Evolutionary conservation across 2,113 vertebrate genomes (phyloP).

Genomic region (Clarias magur): DNA sequence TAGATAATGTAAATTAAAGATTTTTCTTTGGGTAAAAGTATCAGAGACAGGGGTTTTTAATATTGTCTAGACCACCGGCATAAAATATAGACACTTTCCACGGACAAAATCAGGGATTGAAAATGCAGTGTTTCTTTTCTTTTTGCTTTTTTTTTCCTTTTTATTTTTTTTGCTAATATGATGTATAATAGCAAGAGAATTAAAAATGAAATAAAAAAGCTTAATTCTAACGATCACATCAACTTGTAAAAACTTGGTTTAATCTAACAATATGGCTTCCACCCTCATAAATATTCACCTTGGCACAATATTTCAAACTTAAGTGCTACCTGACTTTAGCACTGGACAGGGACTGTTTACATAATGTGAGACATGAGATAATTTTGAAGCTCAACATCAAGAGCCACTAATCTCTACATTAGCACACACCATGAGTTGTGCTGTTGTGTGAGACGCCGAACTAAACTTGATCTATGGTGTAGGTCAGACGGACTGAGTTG

Average conservation of each 20-base stretch:
- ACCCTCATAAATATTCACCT: not conserved
- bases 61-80: not conserved
- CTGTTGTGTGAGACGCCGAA: not conserved
- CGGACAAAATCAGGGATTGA: not conserved
- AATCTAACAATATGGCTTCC: not conserved
- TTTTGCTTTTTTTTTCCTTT: not conserved
- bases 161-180: not conserved
- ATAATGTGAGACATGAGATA: not conserved
- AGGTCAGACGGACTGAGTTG: not conserved
- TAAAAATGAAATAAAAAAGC: not conserved
- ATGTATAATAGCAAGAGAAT: not conserved
- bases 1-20: not conserved
- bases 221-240: not conserved
- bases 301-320: not conserved
- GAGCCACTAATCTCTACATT: not conserved
- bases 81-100: not conserved
- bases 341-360: not conserved
- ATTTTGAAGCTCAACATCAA: not conserved
- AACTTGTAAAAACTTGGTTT: not conserved
- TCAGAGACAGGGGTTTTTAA: not conserved
- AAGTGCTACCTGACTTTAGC: not conserved
- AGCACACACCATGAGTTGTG: not conserved
- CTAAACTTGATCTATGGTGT: not conserved
- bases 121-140: not conserved
- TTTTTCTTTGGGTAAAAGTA: not conserved